A percentile compares a stretch with the other conserved stretches of the same genome.
phyloP scores from a whole-genome alignment of 2,113 vertebrate genomes.

The Pelecanoides urinatrix region DNA sequence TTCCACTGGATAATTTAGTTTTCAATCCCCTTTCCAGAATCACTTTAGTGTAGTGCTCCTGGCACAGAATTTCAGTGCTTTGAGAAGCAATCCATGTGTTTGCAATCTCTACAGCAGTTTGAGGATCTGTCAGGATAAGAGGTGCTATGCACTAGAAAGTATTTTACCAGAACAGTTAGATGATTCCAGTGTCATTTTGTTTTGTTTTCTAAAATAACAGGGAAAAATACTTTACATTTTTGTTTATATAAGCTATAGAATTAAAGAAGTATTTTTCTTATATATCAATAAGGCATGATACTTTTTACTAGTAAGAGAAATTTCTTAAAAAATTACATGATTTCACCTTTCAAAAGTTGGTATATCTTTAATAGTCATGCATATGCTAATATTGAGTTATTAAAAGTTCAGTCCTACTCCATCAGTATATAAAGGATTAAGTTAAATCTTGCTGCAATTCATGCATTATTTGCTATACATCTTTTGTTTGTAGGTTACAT shows the following conservation, averaged over 20 bases:
- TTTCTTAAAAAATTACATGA: not conserved
- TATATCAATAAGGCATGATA: not conserved
- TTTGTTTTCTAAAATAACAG: not conserved
- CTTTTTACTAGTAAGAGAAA: not conserved
- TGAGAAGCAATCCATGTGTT: not conserved
- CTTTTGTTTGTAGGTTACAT: not conserved
- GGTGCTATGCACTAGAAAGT: not conserved
- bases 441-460: not conserved
- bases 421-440: not conserved
- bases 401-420: not conserved
- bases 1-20: conserved; percentile 38
- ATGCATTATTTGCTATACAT: not conserved
- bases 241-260: not conserved
- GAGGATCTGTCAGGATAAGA: conserved; percentile 1
- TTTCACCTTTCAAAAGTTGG: not conserved
- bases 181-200: not conserved
- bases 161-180: not conserved
- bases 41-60: conserved; percentile 2
- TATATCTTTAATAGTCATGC: not conserved
- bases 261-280: not conserved
- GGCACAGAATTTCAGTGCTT: conserved; percentile 14
- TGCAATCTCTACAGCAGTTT: not conserved
- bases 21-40: not conserved
- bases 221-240: not conserved
- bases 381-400: not conserved